Conservation (phyloP, 1,140 invertebrate species). For the Acyrthosiphon pisum region DNA sequence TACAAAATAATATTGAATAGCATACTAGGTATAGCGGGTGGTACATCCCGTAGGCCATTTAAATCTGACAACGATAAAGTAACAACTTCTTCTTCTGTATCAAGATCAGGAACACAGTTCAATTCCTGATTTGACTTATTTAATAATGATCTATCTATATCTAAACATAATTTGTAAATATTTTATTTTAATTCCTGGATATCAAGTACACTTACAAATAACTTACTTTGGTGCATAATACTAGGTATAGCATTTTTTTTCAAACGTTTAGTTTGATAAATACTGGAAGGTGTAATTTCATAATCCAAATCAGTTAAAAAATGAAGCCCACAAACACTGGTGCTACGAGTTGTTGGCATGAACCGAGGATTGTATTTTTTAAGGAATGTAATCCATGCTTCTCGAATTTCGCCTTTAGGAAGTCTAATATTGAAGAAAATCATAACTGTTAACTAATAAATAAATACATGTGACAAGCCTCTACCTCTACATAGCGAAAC, state of each 20-base stretch:
- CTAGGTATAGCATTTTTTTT: neutral
- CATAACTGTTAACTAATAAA: neutral
- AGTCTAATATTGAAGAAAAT: neutral
- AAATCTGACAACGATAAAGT: neutral
- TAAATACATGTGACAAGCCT: neutral
- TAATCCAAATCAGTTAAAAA: neutral
- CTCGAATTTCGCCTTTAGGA: neutral
- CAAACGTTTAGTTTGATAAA: neutral
- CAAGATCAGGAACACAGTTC: neutral
- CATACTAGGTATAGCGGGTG: neutral
- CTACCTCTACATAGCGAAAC: neutral
- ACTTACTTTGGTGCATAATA: neutral
- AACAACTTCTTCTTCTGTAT: neutral
- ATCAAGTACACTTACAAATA: neutral
- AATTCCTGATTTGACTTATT: neutral
- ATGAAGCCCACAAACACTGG: neutral
- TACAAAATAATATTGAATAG: neutral
- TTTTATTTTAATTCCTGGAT: neutral
- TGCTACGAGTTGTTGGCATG: neutral
- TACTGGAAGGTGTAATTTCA: neutral
- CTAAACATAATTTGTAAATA: neutral
- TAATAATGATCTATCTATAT: neutral
- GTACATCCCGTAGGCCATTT: neutral
- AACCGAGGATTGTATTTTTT: neutral
- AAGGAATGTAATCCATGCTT: neutral